phyloP scores from a whole-genome alignment of 1,140 invertebrate species.

The Drosophila pachea region DNA sequence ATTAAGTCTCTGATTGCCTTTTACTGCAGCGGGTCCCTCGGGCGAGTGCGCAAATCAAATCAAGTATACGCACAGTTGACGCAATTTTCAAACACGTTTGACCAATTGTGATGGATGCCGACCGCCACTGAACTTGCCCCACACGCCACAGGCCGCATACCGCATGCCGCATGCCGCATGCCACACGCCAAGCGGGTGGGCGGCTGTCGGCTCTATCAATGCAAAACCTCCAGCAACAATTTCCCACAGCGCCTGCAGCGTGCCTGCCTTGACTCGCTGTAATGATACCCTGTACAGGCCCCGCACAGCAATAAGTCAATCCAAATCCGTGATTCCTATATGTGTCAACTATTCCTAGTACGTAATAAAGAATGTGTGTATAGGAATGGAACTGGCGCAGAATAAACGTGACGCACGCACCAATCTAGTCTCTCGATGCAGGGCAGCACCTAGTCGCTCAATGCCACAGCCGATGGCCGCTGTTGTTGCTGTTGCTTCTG shows the following conservation, averaged over 20 bases:
- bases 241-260: too few relatives aligned
- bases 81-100: constrained; percentile 18
- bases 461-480: neutral
- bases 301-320: too few relatives aligned
- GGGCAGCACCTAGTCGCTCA: neutral
- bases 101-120: constrained; percentile 39
- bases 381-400: neutral
- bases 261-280: too few relatives aligned
- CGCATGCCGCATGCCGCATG: neutral
- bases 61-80: constrained; percentile 30
- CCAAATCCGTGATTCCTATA: neutral
- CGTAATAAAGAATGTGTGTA: neutral
- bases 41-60: constrained; percentile 27
- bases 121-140: constrained; percentile 65
- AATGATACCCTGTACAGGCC: neutral
- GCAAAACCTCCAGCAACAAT: constrained; percentile 49
- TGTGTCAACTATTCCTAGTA: too few relatives aligned
- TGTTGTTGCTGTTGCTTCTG: constrained; percentile 16
- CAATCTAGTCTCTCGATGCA: neutral
- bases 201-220: constrained; percentile 43
- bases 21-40: neutral
- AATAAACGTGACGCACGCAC: neutral
- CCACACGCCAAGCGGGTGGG: constrained; percentile 1
- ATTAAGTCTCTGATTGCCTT: constrained; percentile 2
- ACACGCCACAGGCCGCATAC: neutral